Evolutionary conservation across 2,113 vertebrate genomes (phyloP), one percentile per base, ranked within the genome.

Genomic region (Pongo abelii): DNA sequence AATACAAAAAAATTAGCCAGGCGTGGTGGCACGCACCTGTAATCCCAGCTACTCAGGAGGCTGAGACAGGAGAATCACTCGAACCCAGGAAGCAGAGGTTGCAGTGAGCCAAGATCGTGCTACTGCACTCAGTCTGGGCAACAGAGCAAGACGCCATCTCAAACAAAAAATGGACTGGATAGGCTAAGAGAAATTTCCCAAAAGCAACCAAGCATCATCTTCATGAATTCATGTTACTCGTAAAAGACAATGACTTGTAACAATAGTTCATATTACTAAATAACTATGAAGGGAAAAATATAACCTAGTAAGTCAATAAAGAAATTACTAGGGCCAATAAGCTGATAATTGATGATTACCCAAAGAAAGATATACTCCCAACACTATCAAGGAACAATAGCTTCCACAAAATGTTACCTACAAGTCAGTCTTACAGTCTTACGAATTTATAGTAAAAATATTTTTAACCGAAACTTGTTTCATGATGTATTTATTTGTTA

Each of bases 101-200:
- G 27, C 61, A 64, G 27, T 64, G 27, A 64, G 27, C 61, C 27
- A 64, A 64, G 27, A 64, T 13, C 13, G 27, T 30, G 30, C 61
- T 12, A 64, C 61, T 64, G 61, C 27, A 64, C 12, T 64, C 27
- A 64, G 27, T 11, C 27, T 64, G 61, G 61, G 61, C 27, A 30
- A 64, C 27, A 64, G 12, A 64, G 61, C 61, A 64, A 64, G 61
- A 64, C 27, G 13, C 61, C 61, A 64, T 30, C 61, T 64, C 27
- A 64, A 64, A 64, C 27, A 61, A 64, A 97, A 95, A 92, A 95
- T 84, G 48, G 48, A 79, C 48, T 94, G 22, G 61, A 93, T 8
- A 89, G 17, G 59, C 93, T 96, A 91, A 93, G 92, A 96, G 32
- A 96, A 96, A 97, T 96, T 94, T 91, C 72, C 72, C 93, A 84